Base-by-base conservation (phyloP, 2,888 invertebrate genomes). In the Subacronicta megacephala region DNA sequence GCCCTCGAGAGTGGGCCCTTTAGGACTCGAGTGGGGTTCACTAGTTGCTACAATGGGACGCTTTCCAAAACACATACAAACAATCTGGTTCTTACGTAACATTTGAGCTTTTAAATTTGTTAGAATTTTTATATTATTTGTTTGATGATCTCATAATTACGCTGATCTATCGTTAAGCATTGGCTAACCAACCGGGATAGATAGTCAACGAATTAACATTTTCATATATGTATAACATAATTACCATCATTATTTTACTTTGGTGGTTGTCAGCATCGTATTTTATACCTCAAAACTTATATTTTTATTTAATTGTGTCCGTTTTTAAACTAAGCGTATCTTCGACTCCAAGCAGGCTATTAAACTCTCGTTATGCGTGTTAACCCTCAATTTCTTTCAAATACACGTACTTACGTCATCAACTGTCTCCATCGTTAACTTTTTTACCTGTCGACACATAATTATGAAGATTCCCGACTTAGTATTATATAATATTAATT, bases 1-100 rank as follows among this genome's bases (percentile, higher is more conserved):
- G 74, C 80, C 71, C 85, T 85, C 77, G 81, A 87, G 78, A 13
- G 44, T 42, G 44, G 69, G 55, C 58, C 76, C 81, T 72, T 72
- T 75, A 71, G 73, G 58, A 63, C 75, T 82, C 75, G 64, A 85
- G 84, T 76, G 77, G 72, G 68, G 68, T 74, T 70, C 72, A 66
- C 78, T 78, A 64, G 60, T 63, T 62, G 62, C 16, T 38, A 49
- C 63, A 51, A 75, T 62, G 72, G 72, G 74, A 72, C 53, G 60
- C 62, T 76, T 72, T 66, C 55, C 58, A 57, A 62, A 52, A 59
- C 75, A 76, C n/a, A n/a, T n/a, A n/a, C n/a, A n/a, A 67, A 71
- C 63, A 68, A 75, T 66, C 63, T 67, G 62, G 51, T 68, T 65
- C 63, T 69, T 62, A 47, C 36, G 36, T 33, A 50, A 61, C 66